These are phyloP conservation scores for Pocillopora damicornis DNA, from an alignment of 64 coral and sea anemone genomes.

Conservation along the genomic window DNA sequence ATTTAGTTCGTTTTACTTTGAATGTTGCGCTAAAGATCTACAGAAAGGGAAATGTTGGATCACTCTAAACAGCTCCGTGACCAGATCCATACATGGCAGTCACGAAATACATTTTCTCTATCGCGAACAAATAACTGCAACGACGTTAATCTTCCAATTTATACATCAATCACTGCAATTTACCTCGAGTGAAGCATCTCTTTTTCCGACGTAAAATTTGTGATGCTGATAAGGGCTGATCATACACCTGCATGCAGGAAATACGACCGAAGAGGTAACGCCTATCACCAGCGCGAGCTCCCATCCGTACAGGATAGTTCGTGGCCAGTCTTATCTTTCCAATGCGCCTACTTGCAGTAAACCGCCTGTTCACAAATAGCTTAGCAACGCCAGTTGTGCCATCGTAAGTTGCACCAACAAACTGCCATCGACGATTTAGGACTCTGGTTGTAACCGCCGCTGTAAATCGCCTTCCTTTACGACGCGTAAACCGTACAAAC, in stretches of 20 bases:
- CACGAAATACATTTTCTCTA: too few species aligned
- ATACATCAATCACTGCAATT: not conserved
- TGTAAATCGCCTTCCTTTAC: conserved; percentile 31
- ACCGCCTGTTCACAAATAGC: conserved; percentile 41
- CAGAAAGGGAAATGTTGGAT: too few species aligned
- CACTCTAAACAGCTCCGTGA: too few species aligned
- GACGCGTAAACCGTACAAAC: conserved; percentile 63
- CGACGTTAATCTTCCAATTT: too few species aligned
- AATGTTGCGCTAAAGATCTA: too few species aligned
- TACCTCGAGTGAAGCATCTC: conserved; percentile 57
- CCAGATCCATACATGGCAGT: too few species aligned
- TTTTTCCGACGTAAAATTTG: conserved; percentile 33
- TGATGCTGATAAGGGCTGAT: not conserved
- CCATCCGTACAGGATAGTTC: conserved; percentile 37
- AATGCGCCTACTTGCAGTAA: conserved; percentile 21
- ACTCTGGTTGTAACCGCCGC: conserved; percentile 4
- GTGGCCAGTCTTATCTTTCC: conserved; percentile 25
- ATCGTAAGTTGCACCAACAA: conserved; percentile 50
- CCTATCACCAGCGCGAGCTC: not conserved
- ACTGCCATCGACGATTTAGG: conserved; percentile 49
- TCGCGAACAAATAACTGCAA: too few species aligned
- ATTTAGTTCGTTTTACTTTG: too few species aligned
- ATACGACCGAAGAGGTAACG: conserved; percentile 40
- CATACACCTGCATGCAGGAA: conserved; percentile 57
- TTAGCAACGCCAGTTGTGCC: conserved; percentile 25